These are phyloP conservation scores for Leuciscus idus DNA, from an alignment of 2,113 vertebrate genomes.

Conservation along the genomic window DNA sequence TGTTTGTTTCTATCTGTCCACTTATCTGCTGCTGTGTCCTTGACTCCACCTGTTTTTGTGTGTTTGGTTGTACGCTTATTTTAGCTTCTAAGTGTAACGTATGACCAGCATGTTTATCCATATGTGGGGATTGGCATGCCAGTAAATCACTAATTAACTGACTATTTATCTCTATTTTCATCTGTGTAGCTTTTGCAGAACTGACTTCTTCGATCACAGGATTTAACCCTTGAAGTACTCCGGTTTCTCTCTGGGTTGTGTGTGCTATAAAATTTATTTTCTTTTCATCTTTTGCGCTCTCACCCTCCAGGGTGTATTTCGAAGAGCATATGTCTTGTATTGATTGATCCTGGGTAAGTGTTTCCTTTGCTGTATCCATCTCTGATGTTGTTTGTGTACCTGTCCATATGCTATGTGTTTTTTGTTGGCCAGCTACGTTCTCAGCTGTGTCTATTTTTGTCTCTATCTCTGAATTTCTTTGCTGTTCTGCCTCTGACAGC, in stretches of 20 bases:
- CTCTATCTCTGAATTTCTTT: neutral
- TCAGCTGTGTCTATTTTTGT: constrained; percentile 12
- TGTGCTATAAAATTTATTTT: neutral
- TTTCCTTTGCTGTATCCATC: constrained; percentile 3
- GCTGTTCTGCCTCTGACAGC: constrained; percentile 36
- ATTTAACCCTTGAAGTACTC: neutral
- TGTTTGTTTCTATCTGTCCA: constrained; percentile 37
- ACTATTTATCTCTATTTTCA: constrained; percentile 14
- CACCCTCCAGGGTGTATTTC: neutral
- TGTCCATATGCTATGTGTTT: neutral
- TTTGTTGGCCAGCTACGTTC: neutral
- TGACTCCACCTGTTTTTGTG: constrained; percentile 26
- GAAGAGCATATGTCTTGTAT: neutral
- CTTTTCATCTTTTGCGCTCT: neutral
- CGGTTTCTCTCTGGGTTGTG: neutral
- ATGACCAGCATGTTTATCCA: neutral
- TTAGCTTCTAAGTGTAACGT: constrained; percentile 17
- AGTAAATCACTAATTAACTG: constrained; percentile 1
- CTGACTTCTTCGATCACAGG: neutral
- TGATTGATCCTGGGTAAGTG: constrained; percentile 4
- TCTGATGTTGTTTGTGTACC: constrained; percentile 16
- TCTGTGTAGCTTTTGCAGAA: constrained; percentile 2
- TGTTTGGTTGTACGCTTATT: constrained; percentile 36
- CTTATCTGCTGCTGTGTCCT: constrained; percentile 42
- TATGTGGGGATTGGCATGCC: neutral